phyloP scores from a whole-genome alignment of 2,888 invertebrate genomes.

The Nebria brevicollis region DNA sequence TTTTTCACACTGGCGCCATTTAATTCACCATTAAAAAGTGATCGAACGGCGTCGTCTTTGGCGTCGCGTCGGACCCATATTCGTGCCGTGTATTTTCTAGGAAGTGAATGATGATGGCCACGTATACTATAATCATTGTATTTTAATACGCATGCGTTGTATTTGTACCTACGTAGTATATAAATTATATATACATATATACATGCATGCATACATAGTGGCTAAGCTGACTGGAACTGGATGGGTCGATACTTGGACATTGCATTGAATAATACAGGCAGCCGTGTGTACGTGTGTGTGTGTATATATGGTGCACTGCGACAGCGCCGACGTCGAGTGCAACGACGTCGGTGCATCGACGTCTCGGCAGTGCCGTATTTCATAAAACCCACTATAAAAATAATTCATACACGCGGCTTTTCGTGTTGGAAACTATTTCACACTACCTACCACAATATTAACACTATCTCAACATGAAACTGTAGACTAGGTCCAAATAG shows the following conservation, averaged over 20 bases:
- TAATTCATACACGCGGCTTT: not conserved
- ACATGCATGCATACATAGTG: not conserved
- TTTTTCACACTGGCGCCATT: conserved; percentile 14
- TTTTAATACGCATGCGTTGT: not conserved
- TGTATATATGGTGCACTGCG: conserved; percentile 34
- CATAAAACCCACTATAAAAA: not conserved
- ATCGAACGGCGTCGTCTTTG: not conserved
- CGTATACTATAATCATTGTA: not conserved
- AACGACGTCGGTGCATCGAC: conserved; percentile 43
- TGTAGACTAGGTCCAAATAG: too few species aligned
- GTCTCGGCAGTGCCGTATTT: conserved; percentile 26
- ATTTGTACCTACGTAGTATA: not conserved
- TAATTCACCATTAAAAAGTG: not conserved
- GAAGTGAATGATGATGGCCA: conserved; percentile 10
- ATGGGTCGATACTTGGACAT: conserved; percentile 43
- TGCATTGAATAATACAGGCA: conserved; percentile 41
- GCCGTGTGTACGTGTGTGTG: not conserved
- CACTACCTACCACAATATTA: too few species aligned
- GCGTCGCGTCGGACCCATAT: conserved; percentile 3
- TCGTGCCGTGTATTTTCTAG: conserved; percentile 2
- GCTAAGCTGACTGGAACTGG: not conserved
- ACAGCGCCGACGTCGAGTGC: conserved; percentile 16
- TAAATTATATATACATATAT: not conserved
- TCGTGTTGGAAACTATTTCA: too few species aligned
- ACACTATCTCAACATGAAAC: too few species aligned